These are phyloP conservation scores for Neoitamus cyanurus DNA, from an alignment of 2,888 invertebrate genomes.

Conservation along the genomic window DNA sequence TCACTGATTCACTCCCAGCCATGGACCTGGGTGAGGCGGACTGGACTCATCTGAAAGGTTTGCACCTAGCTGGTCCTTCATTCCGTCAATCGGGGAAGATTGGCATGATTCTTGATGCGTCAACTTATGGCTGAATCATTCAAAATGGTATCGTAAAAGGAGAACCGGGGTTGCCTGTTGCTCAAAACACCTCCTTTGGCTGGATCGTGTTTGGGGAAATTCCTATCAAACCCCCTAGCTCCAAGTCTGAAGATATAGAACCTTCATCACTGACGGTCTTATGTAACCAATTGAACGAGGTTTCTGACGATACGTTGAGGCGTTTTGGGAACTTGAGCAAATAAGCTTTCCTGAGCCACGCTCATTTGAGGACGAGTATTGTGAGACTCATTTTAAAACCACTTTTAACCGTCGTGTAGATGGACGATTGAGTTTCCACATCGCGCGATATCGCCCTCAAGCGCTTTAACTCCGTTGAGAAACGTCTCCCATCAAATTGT, in stretches of 20 bases:
- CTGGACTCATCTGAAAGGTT: not conserved
- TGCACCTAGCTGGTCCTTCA: not conserved
- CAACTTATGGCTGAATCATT: not conserved
- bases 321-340: conserved; percentile 6
- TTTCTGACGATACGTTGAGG: not conserved
- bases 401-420: not conserved
- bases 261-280: not conserved
- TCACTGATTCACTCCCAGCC: not conserved
- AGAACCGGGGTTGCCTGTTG: not conserved
- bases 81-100: conserved; percentile 1
- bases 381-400: not conserved
- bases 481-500: not conserved
- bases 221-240: not conserved
- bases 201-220: not conserved
- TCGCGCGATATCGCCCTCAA: not conserved
- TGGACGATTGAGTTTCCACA: no score
- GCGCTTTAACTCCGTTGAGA: not conserved
- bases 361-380: not conserved
- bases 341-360: not conserved
- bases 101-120: conserved; percentile 15
- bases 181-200: not conserved
- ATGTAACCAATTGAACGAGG: not conserved
- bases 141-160: not conserved
- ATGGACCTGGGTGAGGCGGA: not conserved
- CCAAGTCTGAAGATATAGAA: no score